These are phyloP conservation scores for Ectobius pallidus DNA, from an alignment of 2,888 invertebrate species.

Conservation along the genomic window DNA sequence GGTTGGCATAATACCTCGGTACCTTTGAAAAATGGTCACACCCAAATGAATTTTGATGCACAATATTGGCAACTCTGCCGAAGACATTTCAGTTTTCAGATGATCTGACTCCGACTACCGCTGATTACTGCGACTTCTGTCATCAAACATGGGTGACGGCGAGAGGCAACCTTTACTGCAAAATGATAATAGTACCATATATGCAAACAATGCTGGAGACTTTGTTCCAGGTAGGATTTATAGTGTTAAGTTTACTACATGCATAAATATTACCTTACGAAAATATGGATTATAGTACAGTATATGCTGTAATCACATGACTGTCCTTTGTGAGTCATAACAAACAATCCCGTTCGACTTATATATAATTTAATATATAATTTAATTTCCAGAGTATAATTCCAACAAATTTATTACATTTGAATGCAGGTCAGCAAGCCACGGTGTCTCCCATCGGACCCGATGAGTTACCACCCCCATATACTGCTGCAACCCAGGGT, in stretches of 20 bases:
- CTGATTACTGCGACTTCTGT: slow-evolving; percentile 8
- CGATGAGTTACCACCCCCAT: slow-evolving; percentile 84
- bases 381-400: background rate
- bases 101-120: background rate
- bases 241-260: too few relatives aligned
- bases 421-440: slow-evolving; percentile 53
- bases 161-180: slow-evolving; percentile 67
- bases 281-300: too few relatives aligned
- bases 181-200: slow-evolving; percentile 50
- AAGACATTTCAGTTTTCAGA: slow-evolving; percentile 17
- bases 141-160: slow-evolving; percentile 64
- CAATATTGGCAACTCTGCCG: slow-evolving; percentile 2
- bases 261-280: too few relatives aligned
- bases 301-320: slow-evolving; percentile 23
- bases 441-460: slow-evolving; percentile 83
- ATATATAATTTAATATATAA: background rate
- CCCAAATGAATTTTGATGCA: too few relatives aligned
- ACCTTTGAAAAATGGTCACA: too few relatives aligned
- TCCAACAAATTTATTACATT: background rate
- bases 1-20: too few relatives aligned
- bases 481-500: slow-evolving; percentile 65
- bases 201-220: slow-evolving; percentile 48
- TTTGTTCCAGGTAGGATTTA: slow-evolving; percentile 54
- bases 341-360: background rate
- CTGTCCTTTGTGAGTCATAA: slow-evolving; percentile 12